phyloP scores from a whole-genome alignment of 2,113 vertebrate genomes.

The Recurvirostra avosetta region DNA sequence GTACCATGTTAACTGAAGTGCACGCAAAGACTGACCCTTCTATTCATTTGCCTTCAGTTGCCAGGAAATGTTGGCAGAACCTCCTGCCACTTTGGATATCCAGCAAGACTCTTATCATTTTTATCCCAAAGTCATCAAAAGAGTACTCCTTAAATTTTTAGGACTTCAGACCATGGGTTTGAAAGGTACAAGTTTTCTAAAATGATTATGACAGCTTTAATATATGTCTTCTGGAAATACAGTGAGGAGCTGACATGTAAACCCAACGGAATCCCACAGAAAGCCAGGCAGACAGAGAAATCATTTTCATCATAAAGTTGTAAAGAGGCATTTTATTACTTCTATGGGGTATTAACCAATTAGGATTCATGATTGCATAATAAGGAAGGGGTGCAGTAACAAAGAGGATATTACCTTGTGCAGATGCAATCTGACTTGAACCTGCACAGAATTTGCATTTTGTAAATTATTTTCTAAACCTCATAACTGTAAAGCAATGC shows the following conservation, averaged over 20 bases:
- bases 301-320: background rate
- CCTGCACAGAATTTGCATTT: background rate
- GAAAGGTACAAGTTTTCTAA: background rate
- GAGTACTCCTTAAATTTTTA: background rate
- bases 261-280: background rate
- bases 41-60: background rate
- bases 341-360: background rate
- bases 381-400: background rate
- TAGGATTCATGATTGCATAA: background rate
- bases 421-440: background rate
- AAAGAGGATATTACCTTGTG: background rate
- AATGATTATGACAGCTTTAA: background rate
- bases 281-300: background rate
- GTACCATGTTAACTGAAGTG: background rate
- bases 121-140: background rate
- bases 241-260: background rate
- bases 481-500: background rate
- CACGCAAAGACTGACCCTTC: background rate
- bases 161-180: background rate
- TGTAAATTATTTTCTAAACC: background rate
- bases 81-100: background rate
- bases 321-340: background rate
- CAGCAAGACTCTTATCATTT: background rate
- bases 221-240: background rate
- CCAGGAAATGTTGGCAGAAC: background rate